Conservation (phyloP, 2,888 invertebrate species). For the Mycalesis mineus region DNA sequence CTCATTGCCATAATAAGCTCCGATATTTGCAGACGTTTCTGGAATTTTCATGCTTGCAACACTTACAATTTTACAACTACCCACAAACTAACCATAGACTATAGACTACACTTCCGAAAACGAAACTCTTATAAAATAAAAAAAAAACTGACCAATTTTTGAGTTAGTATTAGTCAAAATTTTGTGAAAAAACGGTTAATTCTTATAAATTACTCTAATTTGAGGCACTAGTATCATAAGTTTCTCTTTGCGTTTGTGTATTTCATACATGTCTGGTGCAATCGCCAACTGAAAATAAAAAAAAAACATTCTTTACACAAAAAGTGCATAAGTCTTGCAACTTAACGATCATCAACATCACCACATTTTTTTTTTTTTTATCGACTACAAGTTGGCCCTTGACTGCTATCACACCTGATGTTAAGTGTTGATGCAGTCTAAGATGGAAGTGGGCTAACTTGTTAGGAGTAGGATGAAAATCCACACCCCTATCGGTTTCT, state of each 20-base stretch:
- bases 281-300: constrained; percentile 36
- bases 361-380: too few species aligned
- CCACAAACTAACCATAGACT: constrained; percentile 38
- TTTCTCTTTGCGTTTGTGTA: constrained; percentile 36
- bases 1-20: constrained; percentile 69
- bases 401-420: too few species aligned
- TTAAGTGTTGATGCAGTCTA: too few species aligned
- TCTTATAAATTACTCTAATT: constrained; percentile 26
- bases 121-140: background rate
- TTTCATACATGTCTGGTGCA: constrained; percentile 56
- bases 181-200: constrained; percentile 1
- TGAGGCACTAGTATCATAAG: constrained; percentile 48
- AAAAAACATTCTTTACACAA: too few species aligned
- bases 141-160: constrained; percentile 1
- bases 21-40: constrained; percentile 63
- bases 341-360: too few species aligned
- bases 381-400: too few species aligned
- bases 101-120: constrained; percentile 19
- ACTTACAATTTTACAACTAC: constrained; percentile 31
- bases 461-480: too few species aligned
- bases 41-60: constrained; percentile 69
- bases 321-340: too few species aligned
- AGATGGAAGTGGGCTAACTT: too few species aligned
- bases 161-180: background rate
- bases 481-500: too few species aligned